A percentile compares a stretch with the other conserved stretches of the same genome.
These are phyloP conservation scores for Lepus oiostolus DNA, from an alignment of 2,797 vertebrate genomes.

Conservation along the genomic window DNA sequence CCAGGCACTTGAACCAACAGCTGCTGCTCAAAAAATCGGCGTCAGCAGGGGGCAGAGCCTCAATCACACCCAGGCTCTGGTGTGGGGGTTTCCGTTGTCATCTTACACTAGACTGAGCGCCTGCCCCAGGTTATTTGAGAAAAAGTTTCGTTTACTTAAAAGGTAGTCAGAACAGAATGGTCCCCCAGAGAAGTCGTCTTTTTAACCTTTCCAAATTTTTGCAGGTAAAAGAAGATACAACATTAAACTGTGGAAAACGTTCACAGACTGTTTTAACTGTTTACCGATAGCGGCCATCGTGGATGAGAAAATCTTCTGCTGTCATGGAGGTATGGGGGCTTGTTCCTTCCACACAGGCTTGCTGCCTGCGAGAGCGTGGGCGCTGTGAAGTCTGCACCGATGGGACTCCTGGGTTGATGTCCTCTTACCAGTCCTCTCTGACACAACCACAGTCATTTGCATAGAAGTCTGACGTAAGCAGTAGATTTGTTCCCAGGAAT, in stretches of 20 bases:
- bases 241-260: constrained; percentile 99
- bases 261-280: constrained; percentile 99
- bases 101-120: neutral
- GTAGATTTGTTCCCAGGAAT: neutral
- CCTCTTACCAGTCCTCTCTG: neutral
- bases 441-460: neutral
- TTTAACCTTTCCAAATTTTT: constrained; percentile 63
- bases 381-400: too few relatives aligned
- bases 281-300: constrained; percentile 99
- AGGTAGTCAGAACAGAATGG: neutral
- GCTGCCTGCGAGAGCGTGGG: too few relatives aligned
- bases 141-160: neutral
- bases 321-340: constrained; percentile 94
- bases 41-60: too few relatives aligned
- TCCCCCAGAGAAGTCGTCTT: neutral
- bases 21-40: too few relatives aligned
- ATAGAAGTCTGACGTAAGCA: neutral
- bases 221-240: constrained; percentile 99
- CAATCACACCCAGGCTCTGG: too few relatives aligned
- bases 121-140: neutral
- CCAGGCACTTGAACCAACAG: too few relatives aligned
- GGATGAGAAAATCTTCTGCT: constrained; percentile 99
- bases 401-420: neutral
- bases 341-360: neutral
- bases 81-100: too few relatives aligned